phyloP scores from a whole-genome alignment of 2,888 invertebrate genomes.

The Metopia argyrocephala region DNA sequence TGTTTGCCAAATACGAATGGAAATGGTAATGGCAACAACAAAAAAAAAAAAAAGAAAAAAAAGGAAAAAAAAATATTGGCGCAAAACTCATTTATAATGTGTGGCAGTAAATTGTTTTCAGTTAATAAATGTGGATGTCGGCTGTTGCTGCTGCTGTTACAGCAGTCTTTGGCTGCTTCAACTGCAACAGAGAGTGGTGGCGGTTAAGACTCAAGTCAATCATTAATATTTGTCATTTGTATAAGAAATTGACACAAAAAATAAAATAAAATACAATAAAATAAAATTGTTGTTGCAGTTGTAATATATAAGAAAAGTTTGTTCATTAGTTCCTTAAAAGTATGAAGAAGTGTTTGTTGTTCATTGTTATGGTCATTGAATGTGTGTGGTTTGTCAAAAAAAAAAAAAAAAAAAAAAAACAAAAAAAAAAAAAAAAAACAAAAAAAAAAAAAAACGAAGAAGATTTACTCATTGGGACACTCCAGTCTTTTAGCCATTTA shows the following conservation, averaged over 20 bases:
- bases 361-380: conserved; percentile 16
- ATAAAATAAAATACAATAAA: too few relatives aligned
- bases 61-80: not conserved
- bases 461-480: not conserved
- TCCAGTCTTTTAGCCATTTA: not conserved
- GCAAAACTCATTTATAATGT: not conserved
- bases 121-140: not conserved
- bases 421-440: too few relatives aligned
- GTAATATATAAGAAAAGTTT: not conserved
- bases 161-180: not conserved
- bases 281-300: not conserved
- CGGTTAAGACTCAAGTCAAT: too few relatives aligned
- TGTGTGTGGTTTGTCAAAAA: conserved; percentile 42
- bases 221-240: conserved; percentile 33
- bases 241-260: too few relatives aligned
- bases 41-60: too few relatives aligned
- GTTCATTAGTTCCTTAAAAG: not conserved
- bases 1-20: not conserved
- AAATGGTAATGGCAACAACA: not conserved
- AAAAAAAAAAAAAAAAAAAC: too few relatives aligned
- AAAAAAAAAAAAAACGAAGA: not conserved
- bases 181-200: not conserved
- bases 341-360: not conserved
- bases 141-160: not conserved
- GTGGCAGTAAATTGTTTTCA: not conserved